Evolutionary conservation across 2,888 invertebrate species (phyloP).

Genomic region (Parasteatoda lunata): DNA sequence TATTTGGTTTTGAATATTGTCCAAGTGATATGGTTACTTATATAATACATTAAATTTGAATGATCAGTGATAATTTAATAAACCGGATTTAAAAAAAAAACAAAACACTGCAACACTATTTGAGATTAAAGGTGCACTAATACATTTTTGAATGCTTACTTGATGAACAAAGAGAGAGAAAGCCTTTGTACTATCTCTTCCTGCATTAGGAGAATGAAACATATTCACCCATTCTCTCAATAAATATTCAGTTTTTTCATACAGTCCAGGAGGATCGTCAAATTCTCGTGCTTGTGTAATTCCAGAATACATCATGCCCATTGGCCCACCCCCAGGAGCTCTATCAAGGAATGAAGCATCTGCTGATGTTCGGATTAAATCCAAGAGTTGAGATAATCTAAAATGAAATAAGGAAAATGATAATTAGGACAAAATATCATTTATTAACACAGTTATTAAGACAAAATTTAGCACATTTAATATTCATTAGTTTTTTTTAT

Average conservation of each 20-base stretch:
- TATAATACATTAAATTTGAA: no score
- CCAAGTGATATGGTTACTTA: no score
- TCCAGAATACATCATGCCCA: slow-evolving; percentile 93
- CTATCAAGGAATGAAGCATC: slow-evolving; percentile 86
- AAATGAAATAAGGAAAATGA: slow-evolving; percentile 23
- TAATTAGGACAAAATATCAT: neutral
- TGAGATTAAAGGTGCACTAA: neutral
- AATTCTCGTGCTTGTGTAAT: slow-evolving; percentile 88
- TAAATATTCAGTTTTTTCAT: slow-evolving; percentile 95
- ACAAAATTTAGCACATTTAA: no score
- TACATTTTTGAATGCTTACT: slow-evolving; percentile 72
- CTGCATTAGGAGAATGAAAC: slow-evolving; percentile 83
- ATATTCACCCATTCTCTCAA: slow-evolving; percentile 96
- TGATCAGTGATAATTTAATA: no score
- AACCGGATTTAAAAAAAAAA: no score
- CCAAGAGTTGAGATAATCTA: slow-evolving; percentile 84
- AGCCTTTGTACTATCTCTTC: slow-evolving; percentile 81
- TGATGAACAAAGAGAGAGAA: slow-evolving; percentile 94
- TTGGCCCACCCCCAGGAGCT: slow-evolving; percentile 81
- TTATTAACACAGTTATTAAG: neutral
- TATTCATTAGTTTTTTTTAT: no score
- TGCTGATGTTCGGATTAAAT: slow-evolving; percentile 83
- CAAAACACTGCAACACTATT: no score
- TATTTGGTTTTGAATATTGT: no score
- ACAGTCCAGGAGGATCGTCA: slow-evolving; percentile 93